Evolutionary conservation across 2,888 invertebrate genomes (phyloP).

Genomic region (Agrochola litura): DNA sequence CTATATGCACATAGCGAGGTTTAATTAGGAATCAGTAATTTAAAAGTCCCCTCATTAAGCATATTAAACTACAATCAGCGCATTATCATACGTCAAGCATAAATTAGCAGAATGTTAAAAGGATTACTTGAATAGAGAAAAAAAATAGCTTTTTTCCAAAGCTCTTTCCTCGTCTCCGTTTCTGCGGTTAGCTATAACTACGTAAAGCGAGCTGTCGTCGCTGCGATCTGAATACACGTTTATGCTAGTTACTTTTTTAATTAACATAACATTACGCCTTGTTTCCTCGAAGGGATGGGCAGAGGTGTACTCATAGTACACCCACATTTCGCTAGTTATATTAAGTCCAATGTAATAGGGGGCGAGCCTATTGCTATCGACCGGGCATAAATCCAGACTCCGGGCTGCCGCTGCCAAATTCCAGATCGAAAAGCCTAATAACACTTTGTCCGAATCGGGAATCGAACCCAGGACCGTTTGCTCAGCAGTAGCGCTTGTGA

Average conservation of each 20-base stretch:
- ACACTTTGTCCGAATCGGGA: too few species aligned
- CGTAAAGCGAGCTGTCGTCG: not conserved
- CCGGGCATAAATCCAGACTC: too few species aligned
- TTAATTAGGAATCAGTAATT: not conserved
- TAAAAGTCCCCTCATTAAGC: not conserved
- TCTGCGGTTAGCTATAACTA: slow-evolving; percentile 2
- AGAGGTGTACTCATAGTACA: too few species aligned
- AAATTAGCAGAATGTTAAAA: slow-evolving; percentile 12
- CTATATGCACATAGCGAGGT: too few species aligned
- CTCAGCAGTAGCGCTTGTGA: too few species aligned
- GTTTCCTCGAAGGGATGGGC: too few species aligned
- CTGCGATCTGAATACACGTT: slow-evolving; percentile 19
- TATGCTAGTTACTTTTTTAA: slow-evolving; percentile 46
- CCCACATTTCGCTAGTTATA: too few species aligned
- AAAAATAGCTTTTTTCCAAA: not conserved
- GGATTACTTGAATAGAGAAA: not conserved
- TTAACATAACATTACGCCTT: slow-evolving; percentile 13
- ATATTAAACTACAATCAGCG: not conserved
- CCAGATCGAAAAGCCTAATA: too few species aligned
- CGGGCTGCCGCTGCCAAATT: too few species aligned
- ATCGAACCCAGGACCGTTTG: too few species aligned
- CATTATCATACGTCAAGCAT: not conserved
- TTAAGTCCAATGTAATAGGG: too few species aligned
- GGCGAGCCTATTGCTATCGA: too few species aligned
- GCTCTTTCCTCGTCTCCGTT: not conserved